Evolutionary conservation across 2,113 vertebrate genomes (phyloP), one percentile per base, ranked within the genome.

Genomic region (Rhinopomastus cyanomelas): DNA sequence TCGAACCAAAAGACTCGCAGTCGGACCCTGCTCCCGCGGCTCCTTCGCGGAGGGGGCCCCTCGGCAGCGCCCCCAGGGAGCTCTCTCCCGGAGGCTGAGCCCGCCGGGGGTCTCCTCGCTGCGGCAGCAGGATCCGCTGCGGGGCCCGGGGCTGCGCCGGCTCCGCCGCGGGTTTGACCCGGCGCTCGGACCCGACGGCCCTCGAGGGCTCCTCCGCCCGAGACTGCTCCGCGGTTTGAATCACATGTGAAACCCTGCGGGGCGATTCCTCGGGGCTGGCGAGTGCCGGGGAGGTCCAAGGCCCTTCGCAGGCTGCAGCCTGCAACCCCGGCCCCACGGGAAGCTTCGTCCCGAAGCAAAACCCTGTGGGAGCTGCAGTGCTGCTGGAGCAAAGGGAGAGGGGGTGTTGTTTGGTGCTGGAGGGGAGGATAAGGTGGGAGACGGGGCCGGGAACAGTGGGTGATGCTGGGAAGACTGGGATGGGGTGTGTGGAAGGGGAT

Each of bases 291-390:
- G 14, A 64, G 92, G 37, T 89, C 82, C 82, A 84, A 60, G 77
- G 91, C 79, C 34, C 90, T 88, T 66, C 59, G 1, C 17, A 32
- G 85, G 42, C 71, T 46, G 60, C 77, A 30, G n/a, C 85, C 13
- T 36, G 71, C n/a, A n/a, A n/a, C n/a, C n/a, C n/a, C n/a, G n/a
- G n/a, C n/a, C n/a, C n/a, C n/a, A n/a, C n/a, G n/a, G n/a, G n/a
- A 91, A 30, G 11, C n/a, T 75, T 91, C 80, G 85, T 93, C 82
- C 79, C 68, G 49, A 62, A 90, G 90, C 49, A 83, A 88, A 94
- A 78, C 42, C 10, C 17, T 2, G 1, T 42, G 11, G 39, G 39
- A 42, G 39, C 15, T 42, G 39, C 15, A 15, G 39, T 42, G 39
- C 39, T 42, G 39, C 39, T 42, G 39, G 39, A 15, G 39, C 11